Conservation (phyloP, 2,888 invertebrate genomes). For the Sipha maydis region DNA sequence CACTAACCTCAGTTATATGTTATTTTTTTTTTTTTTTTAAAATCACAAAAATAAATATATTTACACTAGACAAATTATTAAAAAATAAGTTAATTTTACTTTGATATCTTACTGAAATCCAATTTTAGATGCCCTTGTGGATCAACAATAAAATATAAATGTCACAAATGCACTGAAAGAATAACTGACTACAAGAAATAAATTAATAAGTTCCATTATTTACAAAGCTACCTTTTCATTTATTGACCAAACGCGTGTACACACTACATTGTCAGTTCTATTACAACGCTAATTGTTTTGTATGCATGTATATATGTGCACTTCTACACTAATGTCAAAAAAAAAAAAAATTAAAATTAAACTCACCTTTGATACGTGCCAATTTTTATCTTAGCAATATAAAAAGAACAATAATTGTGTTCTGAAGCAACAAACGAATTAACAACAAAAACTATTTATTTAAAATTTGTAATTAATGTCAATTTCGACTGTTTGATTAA, state of each 20-base stretch:
- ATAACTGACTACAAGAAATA: neutral
- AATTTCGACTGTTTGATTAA: constrained; percentile 49
- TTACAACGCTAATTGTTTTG: constrained; percentile 29
- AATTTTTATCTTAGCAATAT: neutral
- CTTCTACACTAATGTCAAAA: neutral
- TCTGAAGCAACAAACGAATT: neutral
- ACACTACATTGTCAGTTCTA: neutral
- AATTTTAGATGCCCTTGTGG: constrained; percentile 60
- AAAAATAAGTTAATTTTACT: constrained; percentile 7
- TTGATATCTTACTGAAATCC: constrained; percentile 13
- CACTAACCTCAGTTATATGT: no score
- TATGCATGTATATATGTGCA: neutral
- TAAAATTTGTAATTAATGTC: constrained; percentile 25
- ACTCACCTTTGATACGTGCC: constrained; percentile 22
- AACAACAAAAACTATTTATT: constrained; percentile 39
- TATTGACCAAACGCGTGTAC: constrained; percentile 44
- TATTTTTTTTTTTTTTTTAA: no score
- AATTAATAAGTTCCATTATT: constrained; percentile 16
- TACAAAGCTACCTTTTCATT: constrained; percentile 10
- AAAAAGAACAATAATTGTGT: neutral
- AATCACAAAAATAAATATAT: no score
- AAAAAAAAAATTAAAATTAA: neutral
- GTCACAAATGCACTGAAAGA: neutral
- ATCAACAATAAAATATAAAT: constrained; percentile 25
- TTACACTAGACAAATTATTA: neutral